Evolutionary conservation across 2,888 invertebrate species (phyloP), one percentile per base, ranked within the genome.

Genomic region (Crioceris asparagi): DNA sequence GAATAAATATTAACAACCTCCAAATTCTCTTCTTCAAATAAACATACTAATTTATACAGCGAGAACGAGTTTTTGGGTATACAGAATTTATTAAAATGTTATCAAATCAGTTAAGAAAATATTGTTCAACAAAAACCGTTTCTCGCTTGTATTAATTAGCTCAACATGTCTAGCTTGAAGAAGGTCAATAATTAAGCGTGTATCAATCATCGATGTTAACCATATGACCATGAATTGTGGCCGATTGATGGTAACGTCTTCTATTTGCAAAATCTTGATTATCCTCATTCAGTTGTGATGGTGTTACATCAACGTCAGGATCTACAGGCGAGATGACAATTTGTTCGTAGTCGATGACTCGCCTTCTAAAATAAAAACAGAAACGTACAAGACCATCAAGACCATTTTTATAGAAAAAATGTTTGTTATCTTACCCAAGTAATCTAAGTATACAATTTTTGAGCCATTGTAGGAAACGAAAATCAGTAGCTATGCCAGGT

Each of bases 221-320:
- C 49, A 78, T 74, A 55, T 79, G 78, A 34, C 77, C 79, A 47
- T 83, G 81, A 23, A 87, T 76, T 4, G 84, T 79, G 0, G 86
- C 79, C 18, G 87, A 85, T 62, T 92, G 92, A 67, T 96, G 96
- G 66, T 93, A 96, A 48, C 90, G 78, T 52, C 87, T 79, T 47
- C 96, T 75, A 38, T 83, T 83, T 7, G 92, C 82, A 66, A 94
- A 96, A 66, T 96, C 96, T 64, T 85, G 84, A 64, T 94, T 96
- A 57, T 92, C 90, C 58, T 94, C 92, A 49, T 92, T 96, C 35
- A 94, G 68, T 57, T 93, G 86, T 41, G 91, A 80, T 36, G 88
- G 81, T 47, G 80, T 79, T 21, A 90, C 74, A 47, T 82, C 76
- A 19, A 88, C 76, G 36, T 80, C 82, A 0, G 83, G 79, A 62